Conservation (phyloP, 2,113 vertebrate species). For the Vidua macroura region DNA sequence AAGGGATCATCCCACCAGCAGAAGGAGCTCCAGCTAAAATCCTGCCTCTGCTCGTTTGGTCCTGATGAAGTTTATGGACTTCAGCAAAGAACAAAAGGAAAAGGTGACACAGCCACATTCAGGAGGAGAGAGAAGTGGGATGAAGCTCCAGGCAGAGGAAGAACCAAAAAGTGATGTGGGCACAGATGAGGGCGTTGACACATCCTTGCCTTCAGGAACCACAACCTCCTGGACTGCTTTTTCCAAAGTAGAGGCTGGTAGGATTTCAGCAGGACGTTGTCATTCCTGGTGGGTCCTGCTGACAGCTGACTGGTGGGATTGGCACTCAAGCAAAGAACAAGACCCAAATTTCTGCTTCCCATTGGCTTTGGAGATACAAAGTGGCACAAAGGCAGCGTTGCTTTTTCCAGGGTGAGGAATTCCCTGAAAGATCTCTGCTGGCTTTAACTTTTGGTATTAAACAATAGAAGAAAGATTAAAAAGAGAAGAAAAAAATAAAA, state of each 20-base stretch:
- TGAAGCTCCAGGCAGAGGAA: not conserved
- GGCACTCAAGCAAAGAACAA: not conserved
- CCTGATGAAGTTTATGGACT: not conserved
- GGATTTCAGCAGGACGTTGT: not conserved
- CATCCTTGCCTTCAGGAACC: not conserved
- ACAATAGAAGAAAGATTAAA: not conserved
- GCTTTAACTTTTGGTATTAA: not conserved
- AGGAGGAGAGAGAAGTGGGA: not conserved
- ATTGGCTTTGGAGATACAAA: not conserved
- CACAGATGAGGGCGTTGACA: not conserved
- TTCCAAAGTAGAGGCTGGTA: not conserved
- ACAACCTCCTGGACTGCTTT: not conserved
- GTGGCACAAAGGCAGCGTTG: accelerated
- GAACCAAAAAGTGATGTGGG: not conserved
- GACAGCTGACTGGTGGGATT: not conserved
- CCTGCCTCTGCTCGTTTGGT: not conserved
- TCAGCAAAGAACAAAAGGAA: not conserved
- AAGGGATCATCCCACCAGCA: not conserved
- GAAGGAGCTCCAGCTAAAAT: slow-evolving; percentile 55
- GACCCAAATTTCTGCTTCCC: not conserved
- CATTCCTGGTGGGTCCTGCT: not conserved
- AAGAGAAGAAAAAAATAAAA: not conserved
- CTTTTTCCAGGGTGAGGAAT: accelerated
- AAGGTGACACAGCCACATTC: not conserved
- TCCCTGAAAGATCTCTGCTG: not conserved